Percentiles rank a stretch among this genome's conserved stretches.
phyloP scores from a whole-genome alignment of 2,888 invertebrate genomes.

The Alentia gelatinosa region DNA sequence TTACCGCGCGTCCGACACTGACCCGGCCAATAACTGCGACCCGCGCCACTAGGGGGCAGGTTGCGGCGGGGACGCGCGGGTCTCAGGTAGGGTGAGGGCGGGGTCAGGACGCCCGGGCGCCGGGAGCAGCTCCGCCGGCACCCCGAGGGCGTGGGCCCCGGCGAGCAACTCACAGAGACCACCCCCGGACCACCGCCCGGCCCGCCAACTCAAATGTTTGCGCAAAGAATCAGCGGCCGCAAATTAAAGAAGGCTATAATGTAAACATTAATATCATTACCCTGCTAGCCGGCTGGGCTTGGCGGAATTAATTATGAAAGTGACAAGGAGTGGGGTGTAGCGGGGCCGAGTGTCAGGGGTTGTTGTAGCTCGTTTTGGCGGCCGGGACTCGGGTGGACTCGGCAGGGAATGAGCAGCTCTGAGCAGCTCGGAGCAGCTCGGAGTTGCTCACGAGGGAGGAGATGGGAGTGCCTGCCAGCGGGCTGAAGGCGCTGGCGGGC shows the following conservation, averaged over 20 bases:
- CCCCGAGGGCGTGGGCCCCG: neutral
- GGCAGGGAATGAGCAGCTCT: no score
- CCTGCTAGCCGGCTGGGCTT: neutral
- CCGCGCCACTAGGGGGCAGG: neutral
- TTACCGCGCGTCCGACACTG: conserved; percentile 19
- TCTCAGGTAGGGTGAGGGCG: neutral
- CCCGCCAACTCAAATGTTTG: conserved; percentile 46
- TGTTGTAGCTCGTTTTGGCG: neutral
- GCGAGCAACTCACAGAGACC: neutral
- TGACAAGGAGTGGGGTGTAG: neutral
- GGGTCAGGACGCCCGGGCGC: neutral
- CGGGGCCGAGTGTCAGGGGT: neutral
- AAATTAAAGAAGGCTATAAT: conserved; percentile 52
- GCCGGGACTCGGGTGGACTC: neutral
- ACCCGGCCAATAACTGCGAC: conserved; percentile 16
- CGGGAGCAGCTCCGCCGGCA: neutral
- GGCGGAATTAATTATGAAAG: conserved; percentile 30
- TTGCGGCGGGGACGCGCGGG: neutral
- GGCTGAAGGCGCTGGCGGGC: neutral
- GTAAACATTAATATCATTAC: conserved; percentile 50
- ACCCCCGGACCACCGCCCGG: neutral
- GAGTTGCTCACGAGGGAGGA: neutral
- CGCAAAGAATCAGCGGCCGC: conserved; percentile 31
- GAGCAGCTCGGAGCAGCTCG: no score
- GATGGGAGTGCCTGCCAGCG: neutral